Percentiles rank a stretch among this genome's conserved stretches.
Evolutionary conservation across 2,888 invertebrate genomes (phyloP).

Genomic region (Eulithis prunata): DNA sequence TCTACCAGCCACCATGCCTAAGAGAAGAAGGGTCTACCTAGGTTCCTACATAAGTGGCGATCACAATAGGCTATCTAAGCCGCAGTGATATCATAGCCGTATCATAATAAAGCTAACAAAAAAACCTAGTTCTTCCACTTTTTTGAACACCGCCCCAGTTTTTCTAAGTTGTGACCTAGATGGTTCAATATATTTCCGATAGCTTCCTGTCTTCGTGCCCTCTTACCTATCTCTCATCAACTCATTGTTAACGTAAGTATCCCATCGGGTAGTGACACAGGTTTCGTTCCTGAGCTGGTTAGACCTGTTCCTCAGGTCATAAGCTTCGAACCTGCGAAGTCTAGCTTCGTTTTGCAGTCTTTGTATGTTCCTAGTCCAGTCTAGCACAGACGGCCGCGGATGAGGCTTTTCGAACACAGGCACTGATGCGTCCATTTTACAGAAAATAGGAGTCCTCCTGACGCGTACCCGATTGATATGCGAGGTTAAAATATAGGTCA

Average conservation of each 20-base stretch:
- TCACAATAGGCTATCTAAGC: too few relatives aligned
- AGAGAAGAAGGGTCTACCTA: too few relatives aligned
- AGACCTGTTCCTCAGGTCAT: slow-evolving; percentile 87
- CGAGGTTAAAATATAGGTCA: slow-evolving; percentile 19
- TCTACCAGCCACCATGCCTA: too few relatives aligned
- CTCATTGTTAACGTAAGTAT: slow-evolving; percentile 89
- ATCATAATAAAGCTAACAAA: too few relatives aligned
- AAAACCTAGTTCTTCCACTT: too few relatives aligned
- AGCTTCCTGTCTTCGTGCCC: too few relatives aligned
- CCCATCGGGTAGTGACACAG: slow-evolving; percentile 89
- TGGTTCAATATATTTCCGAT: too few relatives aligned
- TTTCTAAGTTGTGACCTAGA: too few relatives aligned
- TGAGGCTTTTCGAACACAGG: slow-evolving; percentile 87
- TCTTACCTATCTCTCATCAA: slow-evolving; percentile 87
- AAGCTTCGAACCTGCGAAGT: slow-evolving; percentile 86
- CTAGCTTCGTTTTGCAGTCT: slow-evolving; percentile 89
- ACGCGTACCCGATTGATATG: neutral
- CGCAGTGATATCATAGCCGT: too few relatives aligned
- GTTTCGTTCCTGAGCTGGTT: slow-evolving; percentile 90
- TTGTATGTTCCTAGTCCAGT: slow-evolving; percentile 91
- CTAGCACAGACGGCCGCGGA: slow-evolving; percentile 86
- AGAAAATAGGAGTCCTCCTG: neutral
- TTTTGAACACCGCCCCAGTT: too few relatives aligned
- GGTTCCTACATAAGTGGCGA: too few relatives aligned
- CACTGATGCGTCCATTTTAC: slow-evolving; percentile 71